Percentiles rank a stretch among this genome's conserved stretches.
Evolutionary conservation across 2,797 vertebrate genomes (phyloP).

Genomic region (Cyprinella venusta): DNA sequence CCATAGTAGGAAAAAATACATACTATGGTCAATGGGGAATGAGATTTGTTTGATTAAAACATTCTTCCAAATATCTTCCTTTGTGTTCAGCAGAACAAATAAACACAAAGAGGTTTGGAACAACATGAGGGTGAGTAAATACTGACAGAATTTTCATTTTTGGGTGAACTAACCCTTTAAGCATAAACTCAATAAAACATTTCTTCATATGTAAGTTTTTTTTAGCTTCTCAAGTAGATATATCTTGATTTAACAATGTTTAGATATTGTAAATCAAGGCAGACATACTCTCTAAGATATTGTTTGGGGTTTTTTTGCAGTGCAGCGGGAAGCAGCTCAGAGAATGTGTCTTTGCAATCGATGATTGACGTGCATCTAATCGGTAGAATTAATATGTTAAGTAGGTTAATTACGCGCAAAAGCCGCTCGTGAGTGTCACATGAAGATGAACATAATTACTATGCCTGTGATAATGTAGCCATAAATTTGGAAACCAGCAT

Average conservation of each 20-base stretch:
- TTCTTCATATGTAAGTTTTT: background rate
- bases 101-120: no score
- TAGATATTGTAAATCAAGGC: background rate
- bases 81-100: no score
- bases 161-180: no score
- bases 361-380: constrained; percentile 32
- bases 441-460: constrained; percentile 25
- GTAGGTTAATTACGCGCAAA: constrained; percentile 49
- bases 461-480: constrained; percentile 27
- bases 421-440: constrained; percentile 33
- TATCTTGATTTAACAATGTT: background rate
- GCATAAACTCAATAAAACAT: no score
- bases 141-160: no score
- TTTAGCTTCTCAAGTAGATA: background rate
- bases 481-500: background rate
- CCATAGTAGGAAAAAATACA: no score
- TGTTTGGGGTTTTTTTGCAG: background rate
- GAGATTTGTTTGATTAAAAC: no score
- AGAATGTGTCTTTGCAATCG: background rate
- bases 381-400: constrained; percentile 37
- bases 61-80: no score
- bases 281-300: background rate
- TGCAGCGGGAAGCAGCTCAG: background rate
- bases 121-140: no score
- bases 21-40: no score